Conservation (phyloP, 1,140 invertebrate genomes). For the Psix sp. region DNA sequence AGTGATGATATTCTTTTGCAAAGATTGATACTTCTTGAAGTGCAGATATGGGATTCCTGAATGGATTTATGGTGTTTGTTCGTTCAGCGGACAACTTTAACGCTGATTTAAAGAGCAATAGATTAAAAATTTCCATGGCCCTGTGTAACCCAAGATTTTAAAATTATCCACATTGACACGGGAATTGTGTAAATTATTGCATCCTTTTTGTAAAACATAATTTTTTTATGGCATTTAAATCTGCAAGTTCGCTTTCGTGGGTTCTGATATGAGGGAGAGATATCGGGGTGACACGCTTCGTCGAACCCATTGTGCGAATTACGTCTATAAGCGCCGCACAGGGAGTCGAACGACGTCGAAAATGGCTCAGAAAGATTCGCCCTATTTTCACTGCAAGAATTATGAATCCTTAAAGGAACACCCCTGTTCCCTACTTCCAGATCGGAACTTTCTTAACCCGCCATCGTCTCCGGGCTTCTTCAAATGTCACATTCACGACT, state of each 20-base stretch:
- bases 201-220: slow-evolving; percentile 54
- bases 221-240: slow-evolving; percentile 52
- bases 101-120: slow-evolving; percentile 39
- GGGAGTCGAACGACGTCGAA: slow-evolving; percentile 57
- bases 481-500: slow-evolving; percentile 56
- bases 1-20: too few species aligned
- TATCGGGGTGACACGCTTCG: slow-evolving; percentile 59
- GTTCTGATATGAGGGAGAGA: slow-evolving; percentile 56
- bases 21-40: too few species aligned
- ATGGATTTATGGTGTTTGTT: neutral
- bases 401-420: slow-evolving; percentile 56
- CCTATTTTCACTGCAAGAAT: slow-evolving; percentile 59
- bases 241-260: slow-evolving; percentile 36
- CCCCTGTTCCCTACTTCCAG: slow-evolving; percentile 44
- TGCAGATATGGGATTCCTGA: neutral
- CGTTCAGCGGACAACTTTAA: slow-evolving; percentile 7
- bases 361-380: slow-evolving; percentile 56
- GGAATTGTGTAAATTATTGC: slow-evolving; percentile 56
- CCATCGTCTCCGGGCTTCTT: slow-evolving; percentile 50
- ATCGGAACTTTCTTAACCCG: slow-evolving; percentile 55
- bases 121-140: slow-evolving; percentile 32
- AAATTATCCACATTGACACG: slow-evolving; percentile 46
- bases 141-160: slow-evolving; percentile 35
- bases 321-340: slow-evolving; percentile 56
- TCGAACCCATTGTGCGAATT: slow-evolving; percentile 59